Evolutionary conservation across 2,888 invertebrate species (phyloP), one percentile per base, ranked within the genome.

Genomic region (Lamellibrachia satsuma): DNA sequence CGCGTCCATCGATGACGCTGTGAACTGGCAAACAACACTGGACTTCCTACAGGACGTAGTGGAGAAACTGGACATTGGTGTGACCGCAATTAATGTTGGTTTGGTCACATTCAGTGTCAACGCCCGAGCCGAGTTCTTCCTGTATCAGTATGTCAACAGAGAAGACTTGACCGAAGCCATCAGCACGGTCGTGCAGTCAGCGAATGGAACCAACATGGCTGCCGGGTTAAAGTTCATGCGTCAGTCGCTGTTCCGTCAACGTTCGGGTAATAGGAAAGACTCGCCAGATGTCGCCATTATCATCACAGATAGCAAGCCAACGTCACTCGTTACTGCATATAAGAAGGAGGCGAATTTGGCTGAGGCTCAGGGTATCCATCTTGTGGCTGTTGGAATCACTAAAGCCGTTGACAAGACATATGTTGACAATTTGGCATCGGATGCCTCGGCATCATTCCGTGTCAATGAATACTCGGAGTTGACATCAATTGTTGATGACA

Each of bases 11-110:
- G n/a, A n/a, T n/a, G 57, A 52, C 52, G 39, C 55, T 11, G 4
- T 6, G 15, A 55, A 51, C 57, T 91, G 91, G 91, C 52, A 52
- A 52, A 39, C 52, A 11, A 91, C 55, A 91, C 91, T 91, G 52
- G 57, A 91, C 91, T 57, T 91, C 39, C 52, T 91, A 11, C 52
- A 91, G 91, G 91, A 91, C 91, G n/a, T 91, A n/a, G 91, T 91
- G 7, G 91, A 91, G 51, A n/a, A 57, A 55, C 91, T 91, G 91
- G 91, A 91, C 91, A 52, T 91, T 39, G 57, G 22, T 22, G 57
- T 22, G 6, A 91, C 8, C 15, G 52, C 91, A 11, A 91, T 91
- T 52, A 91, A 91, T 27, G 52, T 91, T 22, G 91, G 91, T 22
- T 15, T 91, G 55, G 91, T 91, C n/a, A 52, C 39, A 7, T 91